These are phyloP conservation scores for Rotaria sp. DNA, from an alignment of 2,888 invertebrate genomes.

Conservation along the genomic window DNA sequence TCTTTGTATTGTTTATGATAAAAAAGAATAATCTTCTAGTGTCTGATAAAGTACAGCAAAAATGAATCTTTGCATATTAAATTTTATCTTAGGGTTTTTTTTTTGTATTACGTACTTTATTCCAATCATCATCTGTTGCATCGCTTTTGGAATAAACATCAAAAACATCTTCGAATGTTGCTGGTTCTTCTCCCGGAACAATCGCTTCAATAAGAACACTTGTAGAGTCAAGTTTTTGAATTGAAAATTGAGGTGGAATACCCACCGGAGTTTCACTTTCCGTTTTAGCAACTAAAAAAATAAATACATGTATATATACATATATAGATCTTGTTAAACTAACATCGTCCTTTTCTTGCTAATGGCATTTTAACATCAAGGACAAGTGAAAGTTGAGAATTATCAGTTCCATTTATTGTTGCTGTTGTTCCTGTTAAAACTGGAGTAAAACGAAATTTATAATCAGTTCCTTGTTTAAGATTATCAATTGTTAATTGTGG, in stretches of 20 bases:
- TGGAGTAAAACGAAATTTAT: slow-evolving; percentile 18
- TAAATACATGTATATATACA: background rate
- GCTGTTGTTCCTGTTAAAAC: background rate
- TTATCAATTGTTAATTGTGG: background rate
- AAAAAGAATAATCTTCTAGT: too few relatives aligned
- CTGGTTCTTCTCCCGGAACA: background rate
- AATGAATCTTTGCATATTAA: too few relatives aligned
- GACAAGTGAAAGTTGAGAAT: background rate
- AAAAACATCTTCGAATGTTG: background rate
- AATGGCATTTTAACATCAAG: slow-evolving; percentile 2
- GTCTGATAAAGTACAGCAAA: too few relatives aligned
- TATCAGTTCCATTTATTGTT: background rate
- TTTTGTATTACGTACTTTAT: background rate
- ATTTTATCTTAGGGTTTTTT: background rate
- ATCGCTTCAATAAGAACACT: slow-evolving; percentile 25
- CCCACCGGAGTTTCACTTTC: background rate
- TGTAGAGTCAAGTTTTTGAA: background rate
- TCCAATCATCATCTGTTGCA: background rate
- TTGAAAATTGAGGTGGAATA: background rate
- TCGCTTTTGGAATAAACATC: slow-evolving; percentile 5
- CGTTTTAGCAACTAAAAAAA: background rate
- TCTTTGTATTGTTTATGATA: too few relatives aligned
- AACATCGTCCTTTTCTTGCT: background rate
- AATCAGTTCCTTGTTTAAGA: slow-evolving; percentile 3
- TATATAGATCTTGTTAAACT: background rate